A percentile compares a stretch with the other conserved stretches of the same genome.
These are phyloP conservation scores for Pasiphila rectangulata DNA, from an alignment of 2,888 invertebrate species.

Conservation along the genomic window DNA sequence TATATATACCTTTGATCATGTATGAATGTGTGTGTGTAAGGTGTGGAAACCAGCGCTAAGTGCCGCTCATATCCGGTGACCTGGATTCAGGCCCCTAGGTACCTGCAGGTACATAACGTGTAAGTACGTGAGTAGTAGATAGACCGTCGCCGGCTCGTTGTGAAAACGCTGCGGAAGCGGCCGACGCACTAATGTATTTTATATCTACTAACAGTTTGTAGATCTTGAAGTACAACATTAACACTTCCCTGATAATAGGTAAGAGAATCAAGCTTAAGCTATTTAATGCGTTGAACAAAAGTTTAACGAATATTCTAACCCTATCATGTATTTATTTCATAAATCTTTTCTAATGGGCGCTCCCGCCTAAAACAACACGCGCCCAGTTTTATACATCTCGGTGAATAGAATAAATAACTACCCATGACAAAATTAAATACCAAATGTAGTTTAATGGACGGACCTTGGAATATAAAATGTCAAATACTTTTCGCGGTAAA, in stretches of 20 bases:
- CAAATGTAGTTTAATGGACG: too few relatives aligned
- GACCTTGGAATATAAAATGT: too few relatives aligned
- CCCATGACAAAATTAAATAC: background rate
- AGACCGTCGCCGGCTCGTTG: too few relatives aligned
- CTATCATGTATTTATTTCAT: background rate
- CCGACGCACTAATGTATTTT: conserved; percentile 16
- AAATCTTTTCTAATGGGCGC: background rate
- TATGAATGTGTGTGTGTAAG: conserved; percentile 1
- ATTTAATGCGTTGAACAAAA: background rate
- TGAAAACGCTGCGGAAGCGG: conserved; percentile 11
- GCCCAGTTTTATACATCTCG: background rate
- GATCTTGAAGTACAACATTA: background rate
- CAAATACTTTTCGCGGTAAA: too few relatives aligned
- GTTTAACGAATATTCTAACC: background rate
- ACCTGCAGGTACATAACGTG: background rate
- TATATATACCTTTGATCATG: background rate
- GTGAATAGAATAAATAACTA: background rate
- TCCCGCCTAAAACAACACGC: conserved; percentile 1
- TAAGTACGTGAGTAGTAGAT: too few relatives aligned
- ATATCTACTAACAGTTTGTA: conserved; percentile 11
- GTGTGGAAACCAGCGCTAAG: conserved; percentile 39
- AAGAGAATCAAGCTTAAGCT: too few relatives aligned
- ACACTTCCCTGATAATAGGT: background rate
- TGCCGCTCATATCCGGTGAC: conserved; percentile 35
- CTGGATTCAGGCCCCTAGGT: conserved; percentile 16